A percentile compares a stretch with the other conserved stretches of the same genome.
Conservation (phyloP, 2,888 invertebrate species). For the Hirtodrosophila trivittata region DNA sequence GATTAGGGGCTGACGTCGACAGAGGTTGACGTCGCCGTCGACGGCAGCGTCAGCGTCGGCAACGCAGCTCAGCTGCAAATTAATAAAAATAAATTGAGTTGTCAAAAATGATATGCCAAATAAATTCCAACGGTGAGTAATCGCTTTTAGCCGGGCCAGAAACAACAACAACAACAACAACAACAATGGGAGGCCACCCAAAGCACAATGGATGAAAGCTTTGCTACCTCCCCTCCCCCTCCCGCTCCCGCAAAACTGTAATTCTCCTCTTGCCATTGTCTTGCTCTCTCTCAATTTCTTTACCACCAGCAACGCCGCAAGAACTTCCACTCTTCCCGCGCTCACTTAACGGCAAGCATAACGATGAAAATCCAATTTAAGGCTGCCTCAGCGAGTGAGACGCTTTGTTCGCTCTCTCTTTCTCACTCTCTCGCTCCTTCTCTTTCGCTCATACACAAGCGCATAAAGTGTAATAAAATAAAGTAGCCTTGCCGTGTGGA, state of each 20-base stretch:
- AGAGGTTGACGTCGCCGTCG: neutral
- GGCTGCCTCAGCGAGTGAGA: constrained; percentile 66
- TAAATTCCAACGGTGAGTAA: constrained; percentile 84
- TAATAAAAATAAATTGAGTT: constrained; percentile 84
- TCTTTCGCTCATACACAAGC: constrained; percentile 9
- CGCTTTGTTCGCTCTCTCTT: constrained; percentile 44
- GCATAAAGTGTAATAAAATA: constrained; percentile 82
- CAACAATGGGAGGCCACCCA: constrained; percentile 53
- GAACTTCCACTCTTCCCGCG: constrained; percentile 47
- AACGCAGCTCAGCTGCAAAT: constrained; percentile 81
- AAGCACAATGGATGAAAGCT: constrained; percentile 62
- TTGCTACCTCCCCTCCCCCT: constrained; percentile 9
- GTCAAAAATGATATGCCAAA: constrained; percentile 84
- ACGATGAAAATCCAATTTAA: constrained; percentile 82
- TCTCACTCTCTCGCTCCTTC: constrained; percentile 46
- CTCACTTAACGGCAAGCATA: constrained; percentile 72
- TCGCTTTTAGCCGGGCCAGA: constrained; percentile 71
- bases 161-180: constrained; percentile 15
- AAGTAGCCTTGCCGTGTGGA: constrained; percentile 75
- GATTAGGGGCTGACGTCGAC: neutral
- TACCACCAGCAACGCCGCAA: constrained; percentile 40
- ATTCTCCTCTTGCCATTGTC: neutral
- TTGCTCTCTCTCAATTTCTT: constrained; percentile 13
- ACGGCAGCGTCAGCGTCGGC: constrained; percentile 9
- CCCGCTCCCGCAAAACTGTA: too few species aligned